Percentiles rank a stretch among this genome's conserved stretches.
These are phyloP conservation scores for Thysanoteuthis rhombus DNA, from an alignment of 2,888 invertebrate genomes.

Conservation along the genomic window DNA sequence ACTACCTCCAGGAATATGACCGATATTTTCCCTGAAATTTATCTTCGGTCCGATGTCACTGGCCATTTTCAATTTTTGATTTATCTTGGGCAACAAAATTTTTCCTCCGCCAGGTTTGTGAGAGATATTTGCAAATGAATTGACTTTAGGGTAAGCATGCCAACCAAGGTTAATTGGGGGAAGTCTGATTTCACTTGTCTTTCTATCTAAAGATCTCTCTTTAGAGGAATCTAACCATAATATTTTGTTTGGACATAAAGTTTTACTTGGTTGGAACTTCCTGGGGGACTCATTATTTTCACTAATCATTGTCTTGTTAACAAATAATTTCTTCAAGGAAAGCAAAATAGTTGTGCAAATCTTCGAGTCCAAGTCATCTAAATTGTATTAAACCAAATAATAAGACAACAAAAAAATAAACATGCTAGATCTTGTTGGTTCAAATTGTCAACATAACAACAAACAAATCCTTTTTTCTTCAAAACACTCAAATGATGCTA, in stretches of 20 bases:
- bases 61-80: background rate
- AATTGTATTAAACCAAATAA: background rate
- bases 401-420: background rate
- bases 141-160: conserved; percentile 74
- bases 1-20: background rate
- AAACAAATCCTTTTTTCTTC: background rate
- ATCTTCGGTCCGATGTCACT: background rate
- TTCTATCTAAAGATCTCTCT: background rate
- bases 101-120: conserved; percentile 89
- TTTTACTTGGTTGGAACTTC: background rate
- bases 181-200: conserved; percentile 33
- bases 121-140: conserved; percentile 85
- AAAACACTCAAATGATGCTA: background rate
- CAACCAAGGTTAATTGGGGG: conserved; percentile 46
- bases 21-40: background rate
- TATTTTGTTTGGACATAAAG: background rate
- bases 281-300: background rate
- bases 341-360: background rate
- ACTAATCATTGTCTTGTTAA: background rate
- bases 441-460: background rate
- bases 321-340: background rate
- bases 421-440: background rate
- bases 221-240: background rate
- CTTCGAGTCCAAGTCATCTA: background rate
- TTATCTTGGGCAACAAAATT: background rate